Evolutionary conservation across 1,140 invertebrate genomes (phyloP).

Genomic region (Zophobas morio): DNA sequence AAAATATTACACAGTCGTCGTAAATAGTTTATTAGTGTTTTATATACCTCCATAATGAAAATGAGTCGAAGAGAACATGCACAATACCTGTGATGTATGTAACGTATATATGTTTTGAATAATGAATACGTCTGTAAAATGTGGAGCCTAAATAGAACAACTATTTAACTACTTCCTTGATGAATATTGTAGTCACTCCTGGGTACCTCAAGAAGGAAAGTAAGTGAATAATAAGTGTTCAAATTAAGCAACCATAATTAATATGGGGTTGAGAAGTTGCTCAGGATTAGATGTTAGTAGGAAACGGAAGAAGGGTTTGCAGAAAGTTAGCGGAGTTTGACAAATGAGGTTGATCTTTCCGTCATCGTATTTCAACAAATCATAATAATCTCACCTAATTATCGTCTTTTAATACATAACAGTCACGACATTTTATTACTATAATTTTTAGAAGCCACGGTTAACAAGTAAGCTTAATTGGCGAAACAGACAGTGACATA

Average conservation of each 20-base stretch:
- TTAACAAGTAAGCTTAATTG: constrained; percentile 11
- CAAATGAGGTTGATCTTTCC: constrained; percentile 32
- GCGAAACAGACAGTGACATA: constrained; percentile 24
- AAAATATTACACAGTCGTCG: neutral
- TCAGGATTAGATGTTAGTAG: constrained; percentile 37
- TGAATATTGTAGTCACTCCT: constrained; percentile 21
- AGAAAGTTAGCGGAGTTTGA: constrained; percentile 27
- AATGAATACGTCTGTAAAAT: neutral
- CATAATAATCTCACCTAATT: too few relatives aligned
- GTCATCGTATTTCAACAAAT: constrained; percentile 8
- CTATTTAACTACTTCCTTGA: neutral
- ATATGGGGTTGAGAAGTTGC: constrained; percentile 33
- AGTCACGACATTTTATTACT: constrained; percentile 9
- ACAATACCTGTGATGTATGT: neutral
- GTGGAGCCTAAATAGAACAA: constrained; percentile 2
- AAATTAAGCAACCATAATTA: constrained; percentile 37
- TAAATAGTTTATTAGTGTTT: constrained; percentile 28
- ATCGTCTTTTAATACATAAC: neutral
- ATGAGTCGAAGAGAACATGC: constrained; percentile 1
- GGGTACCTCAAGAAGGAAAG: constrained; percentile 17
- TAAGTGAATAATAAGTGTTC: constrained; percentile 40
- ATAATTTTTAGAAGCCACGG: neutral
- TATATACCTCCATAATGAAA: constrained; percentile 1
- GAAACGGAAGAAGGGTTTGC: constrained; percentile 37
- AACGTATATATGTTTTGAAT: constrained; percentile 18